Conservation (phyloP, 1,140 invertebrate species). For the Drosophila funebris region DNA sequence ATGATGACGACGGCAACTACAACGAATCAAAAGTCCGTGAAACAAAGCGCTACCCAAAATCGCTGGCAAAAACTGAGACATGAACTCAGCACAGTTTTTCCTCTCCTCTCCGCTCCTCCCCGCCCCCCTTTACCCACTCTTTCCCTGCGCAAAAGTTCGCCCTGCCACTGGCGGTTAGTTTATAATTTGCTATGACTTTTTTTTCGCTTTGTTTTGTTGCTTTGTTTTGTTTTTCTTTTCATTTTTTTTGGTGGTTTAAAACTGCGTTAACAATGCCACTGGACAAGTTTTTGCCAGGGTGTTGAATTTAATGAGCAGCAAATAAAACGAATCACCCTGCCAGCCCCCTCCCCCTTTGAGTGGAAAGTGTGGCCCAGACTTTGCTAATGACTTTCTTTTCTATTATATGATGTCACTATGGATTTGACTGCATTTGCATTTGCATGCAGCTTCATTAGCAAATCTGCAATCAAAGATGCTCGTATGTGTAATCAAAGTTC, state of each 20-base stretch:
- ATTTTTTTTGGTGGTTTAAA: conserved; percentile 31
- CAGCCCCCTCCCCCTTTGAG: no score
- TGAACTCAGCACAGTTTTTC: neutral
- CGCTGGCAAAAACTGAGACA: conserved; percentile 35
- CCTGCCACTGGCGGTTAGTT: conserved; percentile 41
- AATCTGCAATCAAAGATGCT: conserved; percentile 1
- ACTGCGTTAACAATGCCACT: conserved; percentile 50
- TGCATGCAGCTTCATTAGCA: conserved; percentile 2
- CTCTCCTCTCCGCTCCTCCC: neutral
- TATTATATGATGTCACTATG: neutral
- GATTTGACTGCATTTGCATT: neutral
- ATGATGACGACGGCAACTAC: conserved; percentile 31
- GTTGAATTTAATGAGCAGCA: conserved; percentile 55
- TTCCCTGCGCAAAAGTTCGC: conserved; percentile 18
- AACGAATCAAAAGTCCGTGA: conserved; percentile 74
- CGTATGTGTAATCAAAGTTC: conserved; percentile 5
- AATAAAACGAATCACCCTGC: conserved; percentile 40
- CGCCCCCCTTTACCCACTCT: no score
- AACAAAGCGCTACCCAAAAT: conserved; percentile 70
- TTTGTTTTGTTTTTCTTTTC: neutral
- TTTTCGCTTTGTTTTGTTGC: neutral
- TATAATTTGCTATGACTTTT: conserved; percentile 46
- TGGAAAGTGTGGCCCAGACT: conserved; percentile 4
- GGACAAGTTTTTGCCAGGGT: conserved; percentile 46
- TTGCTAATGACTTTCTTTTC: conserved; percentile 12